Conservation (phyloP, 2,113 vertebrate species). For the pig (Sus scrofa) region DNA sequence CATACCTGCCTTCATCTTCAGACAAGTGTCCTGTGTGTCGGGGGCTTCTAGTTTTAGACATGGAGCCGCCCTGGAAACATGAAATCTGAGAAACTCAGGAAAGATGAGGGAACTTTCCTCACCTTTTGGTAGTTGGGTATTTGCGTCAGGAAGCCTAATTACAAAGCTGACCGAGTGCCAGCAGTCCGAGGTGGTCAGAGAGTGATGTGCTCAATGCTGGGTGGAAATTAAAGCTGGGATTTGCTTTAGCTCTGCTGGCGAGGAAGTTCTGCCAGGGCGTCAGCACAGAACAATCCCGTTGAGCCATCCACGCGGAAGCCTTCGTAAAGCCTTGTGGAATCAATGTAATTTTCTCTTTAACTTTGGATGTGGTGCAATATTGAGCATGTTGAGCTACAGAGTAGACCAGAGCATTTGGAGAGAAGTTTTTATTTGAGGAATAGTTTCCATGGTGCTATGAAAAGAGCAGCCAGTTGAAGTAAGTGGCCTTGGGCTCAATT, state of each 20-base stretch:
- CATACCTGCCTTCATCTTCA: neutral
- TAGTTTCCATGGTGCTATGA: neutral
- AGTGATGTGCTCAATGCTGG: neutral
- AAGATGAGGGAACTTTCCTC: neutral
- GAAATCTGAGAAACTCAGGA: too few relatives aligned
- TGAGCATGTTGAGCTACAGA: neutral
- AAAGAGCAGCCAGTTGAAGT: neutral
- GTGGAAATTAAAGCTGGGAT: neutral
- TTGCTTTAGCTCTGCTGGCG: neutral
- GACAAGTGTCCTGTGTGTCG: rapidly evolving
- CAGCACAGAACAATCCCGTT: rapidly evolving
- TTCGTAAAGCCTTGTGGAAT: neutral
- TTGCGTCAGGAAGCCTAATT: neutral
- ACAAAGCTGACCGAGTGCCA: neutral
- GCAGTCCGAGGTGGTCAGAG: neutral
- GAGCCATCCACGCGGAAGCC: neutral
- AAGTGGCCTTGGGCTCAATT: neutral
- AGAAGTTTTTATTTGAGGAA: neutral
- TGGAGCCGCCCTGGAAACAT: neutral
- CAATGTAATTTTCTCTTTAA: neutral
- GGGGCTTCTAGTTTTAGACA: neutral
- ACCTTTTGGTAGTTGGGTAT: neutral
- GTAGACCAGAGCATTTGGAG: neutral
- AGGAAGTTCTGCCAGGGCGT: neutral
- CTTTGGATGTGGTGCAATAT: neutral